phyloP scores from a whole-genome alignment of 37 sponge, comb jelly and placozoan genomes.

The Oscarella lobularis region DNA sequence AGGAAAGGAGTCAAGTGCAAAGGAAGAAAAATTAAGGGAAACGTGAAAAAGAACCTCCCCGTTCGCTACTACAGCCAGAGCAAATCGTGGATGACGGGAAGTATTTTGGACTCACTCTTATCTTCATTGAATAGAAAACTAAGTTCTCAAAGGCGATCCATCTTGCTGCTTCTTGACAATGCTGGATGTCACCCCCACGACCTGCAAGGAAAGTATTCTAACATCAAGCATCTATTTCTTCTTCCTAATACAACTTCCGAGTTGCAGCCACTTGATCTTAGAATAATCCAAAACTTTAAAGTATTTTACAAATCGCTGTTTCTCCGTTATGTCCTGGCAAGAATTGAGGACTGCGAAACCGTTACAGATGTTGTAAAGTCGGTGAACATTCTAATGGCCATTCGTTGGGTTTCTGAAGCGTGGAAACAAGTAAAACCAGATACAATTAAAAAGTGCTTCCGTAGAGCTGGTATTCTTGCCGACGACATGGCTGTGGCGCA shows the following conservation, averaged over 20 bases:
- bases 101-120: constrained; percentile 39
- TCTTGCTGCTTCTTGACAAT: constrained; percentile 52
- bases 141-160: constrained; percentile 10
- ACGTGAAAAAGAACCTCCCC: too few species aligned
- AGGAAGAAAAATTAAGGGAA: too few species aligned
- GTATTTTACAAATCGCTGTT: constrained; percentile 25
- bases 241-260: too few species aligned
- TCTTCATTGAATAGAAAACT: constrained; percentile 16
- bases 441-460: too few species aligned
- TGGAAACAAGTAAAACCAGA: constrained; percentile 43
- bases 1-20: too few species aligned
- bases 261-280: too few species aligned
- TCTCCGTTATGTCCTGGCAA: constrained; percentile 18
- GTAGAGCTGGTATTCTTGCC: too few species aligned
- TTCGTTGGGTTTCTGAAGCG: constrained; percentile 39
- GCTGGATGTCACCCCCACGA: constrained; percentile 45
- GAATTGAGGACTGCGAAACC: constrained; percentile 15
- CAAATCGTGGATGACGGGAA: constrained; percentile 48
- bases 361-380: constrained; percentile 33
- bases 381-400: constrained; percentile 35
- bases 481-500: too few species aligned
- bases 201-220: constrained; percentile 28
- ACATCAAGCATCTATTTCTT: too few species aligned
- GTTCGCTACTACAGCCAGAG: too few species aligned
- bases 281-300: too few species aligned